Base-by-base conservation (phyloP, 37 sponge, comb jelly and placozoan genomes). In the Tethya wilhelma region DNA sequence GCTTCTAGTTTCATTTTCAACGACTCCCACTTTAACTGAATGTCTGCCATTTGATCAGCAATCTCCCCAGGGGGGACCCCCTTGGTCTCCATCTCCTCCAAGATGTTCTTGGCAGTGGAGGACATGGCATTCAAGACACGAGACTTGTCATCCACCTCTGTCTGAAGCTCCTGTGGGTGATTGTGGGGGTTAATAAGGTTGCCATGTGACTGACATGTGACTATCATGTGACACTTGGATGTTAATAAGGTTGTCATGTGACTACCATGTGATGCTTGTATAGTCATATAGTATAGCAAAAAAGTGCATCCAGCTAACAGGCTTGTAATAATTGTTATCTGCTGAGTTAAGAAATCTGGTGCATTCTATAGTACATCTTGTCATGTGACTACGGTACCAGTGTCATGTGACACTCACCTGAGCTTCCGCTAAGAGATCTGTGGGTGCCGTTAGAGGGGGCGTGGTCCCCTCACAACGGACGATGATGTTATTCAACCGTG, bases 21-120 rank as follows among this genome's bases (percentile, higher is more conserved):
- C 32, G 19, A 38, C 74, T 83, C 75, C 75, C 56, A 74, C 65
- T 65, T 62, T 33, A 30, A 11, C 45, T 40, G 38, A 29, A 64
- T 39, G 37, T 40, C 42, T 0, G 59, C 2, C 32, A 71, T 25
- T 29, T 67, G 66, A 26, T 60, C 70, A 0, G 80, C 23, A 9
- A 67, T 57, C 38, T 69, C 59, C 23, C 58, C 9, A 34, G 56
- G 57, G 31, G 34, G 9, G 25, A 33, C 22, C 22, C 63, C 73
- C 32, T 60, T 81, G 23, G 71, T 46, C 34, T 42, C 40, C 56
- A 83, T 74, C 56, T 83, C 75, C 6, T 73, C 74, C 38, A 73
- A 11, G 31, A 83, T 62, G 67, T 38, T 73, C 65, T 64, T 26
- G 19, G 55, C 49, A 33, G 67, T 74, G 49, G 74, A 26, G 30